Evolutionary conservation across 2,888 invertebrate species (phyloP).

Genomic region (Dione juno): DNA sequence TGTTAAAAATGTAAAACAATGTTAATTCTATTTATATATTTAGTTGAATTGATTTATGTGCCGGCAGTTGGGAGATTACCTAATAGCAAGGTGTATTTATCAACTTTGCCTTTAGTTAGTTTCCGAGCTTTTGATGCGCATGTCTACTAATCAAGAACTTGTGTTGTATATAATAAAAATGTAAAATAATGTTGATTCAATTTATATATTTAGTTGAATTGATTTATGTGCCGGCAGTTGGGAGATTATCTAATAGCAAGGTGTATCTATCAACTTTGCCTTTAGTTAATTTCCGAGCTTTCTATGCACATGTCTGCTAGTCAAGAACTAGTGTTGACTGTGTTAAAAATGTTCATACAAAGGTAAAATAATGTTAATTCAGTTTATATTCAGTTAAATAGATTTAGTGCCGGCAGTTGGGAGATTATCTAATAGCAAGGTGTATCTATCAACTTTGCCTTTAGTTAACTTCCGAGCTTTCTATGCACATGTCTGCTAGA

Average conservation of each 20-base stretch:
- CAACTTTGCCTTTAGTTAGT: constrained; percentile 18
- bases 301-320: not conserved
- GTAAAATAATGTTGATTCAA: too few relatives aligned
- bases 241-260: not conserved
- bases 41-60: too few relatives aligned
- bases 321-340: not conserved
- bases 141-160: not conserved
- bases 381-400: not conserved
- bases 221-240: not conserved
- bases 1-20: too few relatives aligned
- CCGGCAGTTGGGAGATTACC: too few relatives aligned
- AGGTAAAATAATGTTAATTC: not conserved
- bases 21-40: too few relatives aligned
- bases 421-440: constrained; percentile 18
- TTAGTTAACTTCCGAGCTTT: constrained; percentile 12
- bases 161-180: not conserved
- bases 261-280: constrained; percentile 19
- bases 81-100: not conserved
- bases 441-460: constrained; percentile 2
- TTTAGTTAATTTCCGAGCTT: constrained; percentile 22
- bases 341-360: too few relatives aligned
- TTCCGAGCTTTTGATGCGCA: constrained; percentile 6
- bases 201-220: not conserved
- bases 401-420: not conserved
- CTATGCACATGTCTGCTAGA: not conserved